phyloP scores from a whole-genome alignment of 2,113 vertebrate genomes.

The Spermophilus dauricus region DNA sequence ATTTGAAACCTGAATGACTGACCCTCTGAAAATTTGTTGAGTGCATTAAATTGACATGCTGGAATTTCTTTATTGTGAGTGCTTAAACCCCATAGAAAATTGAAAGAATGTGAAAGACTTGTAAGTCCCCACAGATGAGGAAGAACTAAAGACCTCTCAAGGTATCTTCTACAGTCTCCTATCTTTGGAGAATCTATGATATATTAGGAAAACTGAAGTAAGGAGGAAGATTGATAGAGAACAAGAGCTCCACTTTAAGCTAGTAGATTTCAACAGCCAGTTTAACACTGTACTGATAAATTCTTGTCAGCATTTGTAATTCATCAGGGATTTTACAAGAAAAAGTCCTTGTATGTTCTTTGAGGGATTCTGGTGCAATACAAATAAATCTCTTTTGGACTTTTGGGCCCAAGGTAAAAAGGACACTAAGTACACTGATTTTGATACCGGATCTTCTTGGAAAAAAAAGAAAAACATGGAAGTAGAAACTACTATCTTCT shows the following conservation, averaged over 20 bases:
- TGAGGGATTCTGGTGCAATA: background rate
- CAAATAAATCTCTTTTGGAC: conserved; percentile 55
- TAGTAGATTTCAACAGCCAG: background rate
- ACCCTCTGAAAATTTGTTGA: background rate
- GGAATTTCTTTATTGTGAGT: background rate
- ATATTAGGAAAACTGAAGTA: conserved; percentile 24
- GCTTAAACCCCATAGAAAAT: conserved; percentile 2
- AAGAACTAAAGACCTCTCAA: background rate
- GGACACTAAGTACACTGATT: background rate
- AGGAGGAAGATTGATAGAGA: conserved; percentile 24
- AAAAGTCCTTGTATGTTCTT: conserved; percentile 1
- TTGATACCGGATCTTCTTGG: background rate
- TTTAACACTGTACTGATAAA: conserved; percentile 42
- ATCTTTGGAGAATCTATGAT: conserved; percentile 18
- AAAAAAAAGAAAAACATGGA: background rate
- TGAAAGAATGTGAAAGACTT: conserved; percentile 16
- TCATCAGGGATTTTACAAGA: conserved; percentile 55
- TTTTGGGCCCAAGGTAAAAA: conserved; percentile 1
- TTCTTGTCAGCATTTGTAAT: conserved; percentile 54
- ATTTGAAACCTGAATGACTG: background rate
- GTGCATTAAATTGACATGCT: background rate
- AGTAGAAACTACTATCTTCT: background rate
- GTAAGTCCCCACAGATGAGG: background rate
- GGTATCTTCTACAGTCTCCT: background rate
- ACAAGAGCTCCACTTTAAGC: conserved; percentile 10